Evolutionary conservation across 2,797 vertebrate genomes (phyloP).

Genomic region (Accipiter minullus): DNA sequence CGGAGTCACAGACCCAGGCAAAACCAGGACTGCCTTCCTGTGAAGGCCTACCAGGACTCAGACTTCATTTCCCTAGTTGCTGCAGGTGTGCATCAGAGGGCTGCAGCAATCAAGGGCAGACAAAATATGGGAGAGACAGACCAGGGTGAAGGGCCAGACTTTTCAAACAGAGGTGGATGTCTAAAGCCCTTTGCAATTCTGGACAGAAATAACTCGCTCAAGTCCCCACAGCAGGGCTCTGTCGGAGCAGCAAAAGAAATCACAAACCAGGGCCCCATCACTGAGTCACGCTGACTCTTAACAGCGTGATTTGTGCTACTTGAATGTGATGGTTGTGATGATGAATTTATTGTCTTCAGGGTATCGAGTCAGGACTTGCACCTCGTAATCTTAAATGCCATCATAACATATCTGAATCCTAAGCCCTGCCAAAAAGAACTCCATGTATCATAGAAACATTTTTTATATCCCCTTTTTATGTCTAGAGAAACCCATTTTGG

Average conservation of each 20-base stretch:
- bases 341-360: slow-evolving; percentile 13
- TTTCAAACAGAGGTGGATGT: neutral
- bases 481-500: neutral
- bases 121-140: neutral
- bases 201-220: neutral
- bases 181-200: slow-evolving; percentile 2
- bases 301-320: neutral
- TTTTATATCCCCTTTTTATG: neutral
- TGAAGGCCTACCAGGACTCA: neutral
- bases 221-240: slow-evolving; percentile 30
- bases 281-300: neutral
- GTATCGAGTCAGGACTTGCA: neutral
- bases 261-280: neutral
- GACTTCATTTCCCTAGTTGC: neutral
- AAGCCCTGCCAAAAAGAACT: neutral
- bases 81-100: neutral
- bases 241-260: neutral
- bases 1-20: neutral
- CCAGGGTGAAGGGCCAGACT: neutral
- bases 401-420: neutral
- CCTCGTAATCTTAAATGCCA: neutral
- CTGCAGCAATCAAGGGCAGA: slow-evolving; percentile 11
- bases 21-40: neutral
- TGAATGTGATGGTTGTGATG: neutral
- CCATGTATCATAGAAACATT: neutral